Base-by-base conservation (phyloP, 2,797 vertebrate genomes). In the Channallabes apus region DNA sequence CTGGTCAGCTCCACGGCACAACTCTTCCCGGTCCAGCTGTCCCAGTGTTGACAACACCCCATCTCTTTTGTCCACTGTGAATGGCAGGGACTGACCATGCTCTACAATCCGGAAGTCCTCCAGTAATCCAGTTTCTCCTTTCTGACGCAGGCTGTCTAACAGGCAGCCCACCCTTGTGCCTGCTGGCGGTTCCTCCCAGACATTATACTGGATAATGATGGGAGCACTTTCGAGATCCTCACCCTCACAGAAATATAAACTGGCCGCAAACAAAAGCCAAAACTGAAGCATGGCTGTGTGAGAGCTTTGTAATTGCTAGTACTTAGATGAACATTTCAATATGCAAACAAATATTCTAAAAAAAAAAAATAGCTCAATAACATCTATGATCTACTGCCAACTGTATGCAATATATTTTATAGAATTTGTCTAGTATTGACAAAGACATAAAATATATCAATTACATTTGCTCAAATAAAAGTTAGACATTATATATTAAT, bases 91-190 rank as follows among this genome's bases (percentile, higher is more conserved):
- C 32, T 93, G 90, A 0, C 95, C 94, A n/a, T 95, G 95, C 86
- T 97, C 96, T 88, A 97, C 93, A 83, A 98, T 91, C 90, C 95
- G 97, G 93, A 98, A 99, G 79, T 95, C 92, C 80, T 95, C 95
- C 0, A 88, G 90, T 0, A 84, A 72, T 35, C 94, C 91, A 0
- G 59, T 89, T 7, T 94, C 94, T 9, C 95, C 94, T 0, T 90
- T 91, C 71, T 93, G 91, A 56, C 95, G 94, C 0, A 97, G 94
- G 90, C 96, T 95, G 82, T 94, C 93, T 0, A 94, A 91, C 92
- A 99, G 93, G 0, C 91, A 92, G 86, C 97, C 97, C 72, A 99
- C 95, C 91, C 90, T 90, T 0, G 97, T 97, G 20, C 96, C 97
- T 0, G 86, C 78, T 0, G 93, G 94, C 88, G 96, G 96, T 92